Base-by-base conservation (phyloP, 1,140 invertebrate genomes). In the Pachypsylla venusta region DNA sequence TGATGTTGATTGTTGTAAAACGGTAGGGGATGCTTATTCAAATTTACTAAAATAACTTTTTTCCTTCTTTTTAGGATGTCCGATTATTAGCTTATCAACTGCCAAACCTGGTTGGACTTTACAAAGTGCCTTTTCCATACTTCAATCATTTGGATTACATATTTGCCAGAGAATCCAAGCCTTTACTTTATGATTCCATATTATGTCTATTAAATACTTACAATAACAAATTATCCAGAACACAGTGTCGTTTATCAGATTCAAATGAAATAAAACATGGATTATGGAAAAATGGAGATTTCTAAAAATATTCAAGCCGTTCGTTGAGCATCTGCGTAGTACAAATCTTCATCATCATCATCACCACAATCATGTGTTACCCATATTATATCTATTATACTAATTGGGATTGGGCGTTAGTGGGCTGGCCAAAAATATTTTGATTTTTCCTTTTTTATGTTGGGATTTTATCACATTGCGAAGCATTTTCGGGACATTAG, bases 91-190 rank as follows among this genome's bases (percentile, higher is more conserved):
- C 69, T 2, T 67, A 53, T 2, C 66, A 71, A 56, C 62, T 81
- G 25, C 73, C 68, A 40, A 78, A 71, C 63, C 69, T 74, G 0
- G 63, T 71, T 19, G 64, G 73, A n/a, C 65, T 69, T 3, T 67
- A 72, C 67, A 54, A 74, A 63, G 71, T 85, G 5, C 75, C 77
- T 0, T 72, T 76, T 55, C 67, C 71, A 2, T 71, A 77, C 53
- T 87, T 83, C 72, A 83, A 81, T 67, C 81, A 85, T 64, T 74
- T 83, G 60, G 83, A 85, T 70, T 85, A 82, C 71, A 74, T 79
- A 57, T 82, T 77, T 70, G 81, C 77, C 0, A 70, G 74, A 24
- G 74, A 79, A 60, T 72, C 78, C 0, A 76, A 75, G 61, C 69
- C 71, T 59, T 68, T 79, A n/a, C 69, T 83, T 5, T 82, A 83